phyloP scores from a whole-genome alignment of 2,888 invertebrate species.

The Eubasilissa splendida region DNA sequence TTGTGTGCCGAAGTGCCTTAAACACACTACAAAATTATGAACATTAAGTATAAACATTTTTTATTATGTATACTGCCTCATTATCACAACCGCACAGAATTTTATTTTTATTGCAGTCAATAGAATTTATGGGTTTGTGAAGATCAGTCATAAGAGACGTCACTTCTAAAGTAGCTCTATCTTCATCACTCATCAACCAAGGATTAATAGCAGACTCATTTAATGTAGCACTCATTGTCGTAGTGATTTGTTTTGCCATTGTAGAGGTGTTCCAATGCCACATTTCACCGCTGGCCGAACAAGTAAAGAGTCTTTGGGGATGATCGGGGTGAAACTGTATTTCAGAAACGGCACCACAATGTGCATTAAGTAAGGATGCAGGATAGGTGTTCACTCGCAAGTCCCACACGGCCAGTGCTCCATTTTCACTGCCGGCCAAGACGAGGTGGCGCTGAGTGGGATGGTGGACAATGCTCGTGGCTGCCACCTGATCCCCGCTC shows the following conservation, averaged over 20 bases:
- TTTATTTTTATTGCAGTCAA: constrained; percentile 83
- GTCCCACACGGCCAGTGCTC: constrained; percentile 92
- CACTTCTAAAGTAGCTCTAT: constrained; percentile 80
- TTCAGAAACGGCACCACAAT: constrained; percentile 84
- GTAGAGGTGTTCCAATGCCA: constrained; percentile 90
- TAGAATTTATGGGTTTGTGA: constrained; percentile 85
- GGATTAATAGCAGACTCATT: constrained; percentile 66
- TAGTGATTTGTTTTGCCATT: constrained; percentile 66
- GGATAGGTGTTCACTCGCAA: constrained; percentile 88
- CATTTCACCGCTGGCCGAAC: constrained; percentile 86
- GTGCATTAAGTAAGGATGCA: constrained; percentile 85
- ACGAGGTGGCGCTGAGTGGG: constrained; percentile 90
- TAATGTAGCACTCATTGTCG: constrained; percentile 61
- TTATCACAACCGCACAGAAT: constrained; percentile 90
- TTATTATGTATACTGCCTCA: constrained; percentile 89
- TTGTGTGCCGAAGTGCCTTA: background rate
- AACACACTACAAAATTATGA: background rate
- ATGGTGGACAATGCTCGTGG: constrained; percentile 85
- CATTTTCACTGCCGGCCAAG: constrained; percentile 89
- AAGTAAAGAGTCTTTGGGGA: constrained; percentile 88
- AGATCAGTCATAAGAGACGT: constrained; percentile 82
- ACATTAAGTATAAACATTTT: constrained; percentile 71
- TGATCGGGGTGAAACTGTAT: constrained; percentile 89
- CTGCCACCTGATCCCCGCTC: constrained; percentile 81
- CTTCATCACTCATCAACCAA: constrained; percentile 80